Percentiles rank a stretch among this genome's conserved stretches.
Evolutionary conservation across 2,797 vertebrate species (phyloP).

Genomic region (Xenopus petersii): DNA sequence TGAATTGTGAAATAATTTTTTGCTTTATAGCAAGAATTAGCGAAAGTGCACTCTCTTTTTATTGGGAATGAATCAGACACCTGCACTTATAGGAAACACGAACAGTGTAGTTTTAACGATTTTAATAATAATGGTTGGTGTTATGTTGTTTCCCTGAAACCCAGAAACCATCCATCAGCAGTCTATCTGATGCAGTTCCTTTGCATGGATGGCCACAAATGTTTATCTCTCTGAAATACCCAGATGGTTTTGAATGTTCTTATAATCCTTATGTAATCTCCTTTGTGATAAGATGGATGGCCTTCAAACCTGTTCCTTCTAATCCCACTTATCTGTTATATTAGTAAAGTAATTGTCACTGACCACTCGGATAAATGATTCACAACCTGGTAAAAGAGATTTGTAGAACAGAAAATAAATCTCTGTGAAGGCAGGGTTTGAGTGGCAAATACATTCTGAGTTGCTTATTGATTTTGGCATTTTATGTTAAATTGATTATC

Average conservation of each 20-base stretch:
- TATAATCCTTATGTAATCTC: conserved; percentile 1
- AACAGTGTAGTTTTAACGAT: neutral
- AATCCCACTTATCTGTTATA: conserved; percentile 4
- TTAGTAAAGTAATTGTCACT: neutral
- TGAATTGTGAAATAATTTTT: too few species aligned
- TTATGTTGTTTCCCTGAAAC: neutral
- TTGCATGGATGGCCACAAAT: neutral
- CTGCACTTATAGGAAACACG: too few species aligned
- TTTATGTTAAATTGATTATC: neutral
- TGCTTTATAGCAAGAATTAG: too few species aligned
- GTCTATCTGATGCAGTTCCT: neutral
- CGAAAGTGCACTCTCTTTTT: too few species aligned
- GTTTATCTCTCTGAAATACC: neutral
- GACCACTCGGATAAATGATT: neutral
- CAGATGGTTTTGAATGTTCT: neutral
- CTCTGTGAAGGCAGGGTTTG: neutral
- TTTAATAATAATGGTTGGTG: neutral
- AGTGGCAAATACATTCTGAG: neutral
- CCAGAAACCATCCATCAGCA: neutral
- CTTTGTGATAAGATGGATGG: neutral
- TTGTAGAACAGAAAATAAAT: neutral
- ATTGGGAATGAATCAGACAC: too few species aligned
- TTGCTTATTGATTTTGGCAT: neutral
- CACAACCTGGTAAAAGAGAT: neutral
- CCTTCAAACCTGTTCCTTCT: neutral